Evolutionary conservation across 2,113 vertebrate species (phyloP), one percentile per base, ranked within the genome.

Genomic region (Castor canadensis): DNA sequence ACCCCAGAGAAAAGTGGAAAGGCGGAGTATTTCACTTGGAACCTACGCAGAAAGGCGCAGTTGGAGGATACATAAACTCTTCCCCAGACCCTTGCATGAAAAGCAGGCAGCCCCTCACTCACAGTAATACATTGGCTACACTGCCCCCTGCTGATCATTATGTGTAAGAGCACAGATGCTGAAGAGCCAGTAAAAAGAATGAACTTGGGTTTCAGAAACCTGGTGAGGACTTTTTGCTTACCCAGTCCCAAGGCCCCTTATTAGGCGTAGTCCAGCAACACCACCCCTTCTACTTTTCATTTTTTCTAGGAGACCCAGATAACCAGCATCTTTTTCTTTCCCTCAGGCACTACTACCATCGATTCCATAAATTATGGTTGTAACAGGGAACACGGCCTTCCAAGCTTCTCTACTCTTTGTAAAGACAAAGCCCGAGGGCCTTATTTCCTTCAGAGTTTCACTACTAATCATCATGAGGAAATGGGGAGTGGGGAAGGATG

Each of bases 131-230:
- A 1, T 92, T 96, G 94, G 85, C 96, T 86, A 71, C 92, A 86
- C 92, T 95, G 96, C 94, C 96, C 95, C 95, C 97, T 97, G 95
- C 97, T 91, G 97, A 35, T 69, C 73, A 11, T 35, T 6, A 0
- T 15, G 1, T 66, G 75, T 77, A 95, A 97, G 66, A 62, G 72
- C 85, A 88, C 77, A 95, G 56, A 56, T 17, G 13, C 81, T 0
- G 43, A 89, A 66, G n/a, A 54, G 28, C 17, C 66, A 0, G 16
- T 12, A 24, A 64, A 83, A 75, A 43, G 35, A 17, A 56, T 0
- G 40, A 72, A 94, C 38, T 40, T 45, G 45, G 26, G n/a, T 38
- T 90, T 93, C 56, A 40, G 40, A 58, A 54, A 43, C 15, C 8
- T 40, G 20, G 0, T 12, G 20, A 56, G 72, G 60, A 58, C 19